Base-by-base conservation (phyloP, 2,888 invertebrate species). In the Teleiodes luculella region DNA sequence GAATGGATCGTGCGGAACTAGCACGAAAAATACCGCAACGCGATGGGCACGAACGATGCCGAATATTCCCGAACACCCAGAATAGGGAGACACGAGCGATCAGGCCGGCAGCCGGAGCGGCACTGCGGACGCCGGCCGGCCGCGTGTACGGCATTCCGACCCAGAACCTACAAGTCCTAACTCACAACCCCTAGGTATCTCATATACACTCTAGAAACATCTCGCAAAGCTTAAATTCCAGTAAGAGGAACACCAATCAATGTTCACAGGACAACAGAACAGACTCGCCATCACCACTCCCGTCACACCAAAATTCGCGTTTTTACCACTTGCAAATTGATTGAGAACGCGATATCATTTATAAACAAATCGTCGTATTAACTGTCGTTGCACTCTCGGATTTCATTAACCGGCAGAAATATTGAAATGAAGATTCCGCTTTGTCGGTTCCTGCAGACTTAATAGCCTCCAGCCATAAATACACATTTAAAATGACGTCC, bases 221-320 rank as follows among this genome's bases (percentile, higher is more conserved):
- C 52, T 24, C 30, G 54, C 55, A 80, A 63, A 64, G 68, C 35
- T 55, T 52, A 63, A 50, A 67, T 64, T 80, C 56, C 57, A 33
- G 30, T 45, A 54, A 18, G 0, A 36, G 20, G 41, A 45, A 11
- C 75, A 72, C 85, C 81, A 88, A 89, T 88, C 88, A 88, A 89
- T 88, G 87, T 72, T 78, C 82, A 83, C 85, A 85, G 84, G 85
- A 85, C 83, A 81, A 81, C 82, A 81, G 78, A 82, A 80, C 86
- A 86, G 82, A 83, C 81, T 80, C n/a, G n/a, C n/a, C n/a, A n/a
- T n/a, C n/a, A n/a, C 82, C 79, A 80, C 80, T 71, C 80, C 76
- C 71, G 70, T 72, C 41, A 41, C 37, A n/a, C 24, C 18, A 11
- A 50, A 78, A 78, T 80, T 82, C 80, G 75, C 74, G 70, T 41